Percentiles rank a stretch among this genome's conserved stretches.
Evolutionary conservation across 2,888 invertebrate species (phyloP).

Genomic region (Chrysolina haemoptera): DNA sequence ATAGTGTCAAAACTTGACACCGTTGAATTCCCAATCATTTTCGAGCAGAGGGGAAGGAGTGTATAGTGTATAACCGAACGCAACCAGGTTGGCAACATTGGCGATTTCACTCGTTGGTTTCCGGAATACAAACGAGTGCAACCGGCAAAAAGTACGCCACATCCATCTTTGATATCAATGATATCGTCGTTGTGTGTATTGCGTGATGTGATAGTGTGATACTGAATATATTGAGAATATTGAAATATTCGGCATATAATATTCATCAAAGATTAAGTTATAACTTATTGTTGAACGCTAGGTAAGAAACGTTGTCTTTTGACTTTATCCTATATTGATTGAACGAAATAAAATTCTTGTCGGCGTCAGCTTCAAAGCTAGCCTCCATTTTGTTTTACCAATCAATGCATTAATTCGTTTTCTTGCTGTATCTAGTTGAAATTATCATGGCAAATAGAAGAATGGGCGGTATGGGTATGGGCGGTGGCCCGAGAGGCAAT

Average conservation of each 20-base stretch:
- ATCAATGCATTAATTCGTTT: constrained; percentile 53
- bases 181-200: too few species aligned
- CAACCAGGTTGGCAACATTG: too few species aligned
- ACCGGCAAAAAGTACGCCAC: too few species aligned
- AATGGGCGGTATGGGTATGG: constrained; percentile 62
- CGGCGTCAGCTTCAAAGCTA: constrained; percentile 48
- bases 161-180: too few species aligned
- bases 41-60: too few species aligned
- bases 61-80: too few species aligned
- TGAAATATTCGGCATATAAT: not conserved
- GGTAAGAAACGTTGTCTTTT: constrained; percentile 16
- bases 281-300: not conserved
- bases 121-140: too few species aligned
- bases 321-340: not conserved
- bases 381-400: constrained; percentile 46
- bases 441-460: constrained; percentile 68
- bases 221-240: too few species aligned
- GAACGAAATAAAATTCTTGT: constrained; percentile 23
- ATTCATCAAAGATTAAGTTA: not conserved
- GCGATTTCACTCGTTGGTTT: too few species aligned
- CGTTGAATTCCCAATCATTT: too few species aligned
- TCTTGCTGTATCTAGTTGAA: constrained; percentile 59
- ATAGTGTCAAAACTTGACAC: too few species aligned
- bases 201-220: too few species aligned
- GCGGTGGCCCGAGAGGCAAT: constrained; percentile 62